A percentile compares a stretch with the other conserved stretches of the same genome.
Conservation (phyloP, 2,113 vertebrate genomes). For the Ia io region DNA sequence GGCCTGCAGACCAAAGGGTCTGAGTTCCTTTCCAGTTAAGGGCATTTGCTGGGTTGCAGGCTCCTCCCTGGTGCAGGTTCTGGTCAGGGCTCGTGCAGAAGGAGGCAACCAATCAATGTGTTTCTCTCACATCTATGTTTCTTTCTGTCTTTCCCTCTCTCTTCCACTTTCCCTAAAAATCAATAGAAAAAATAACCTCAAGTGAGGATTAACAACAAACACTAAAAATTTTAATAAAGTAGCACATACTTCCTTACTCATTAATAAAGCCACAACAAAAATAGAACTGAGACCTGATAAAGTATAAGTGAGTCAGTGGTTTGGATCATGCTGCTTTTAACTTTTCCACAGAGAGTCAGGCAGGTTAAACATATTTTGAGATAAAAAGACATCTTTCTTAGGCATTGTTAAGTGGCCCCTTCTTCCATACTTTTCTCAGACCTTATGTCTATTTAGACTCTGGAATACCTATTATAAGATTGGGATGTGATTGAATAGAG, state of each 20-base stretch:
- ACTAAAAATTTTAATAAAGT: not conserved
- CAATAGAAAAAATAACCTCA: no score
- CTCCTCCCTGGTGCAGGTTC: no score
- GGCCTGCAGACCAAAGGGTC: no score
- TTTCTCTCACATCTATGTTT: no score
- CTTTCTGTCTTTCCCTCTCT: not conserved
- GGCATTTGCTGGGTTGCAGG: no score
- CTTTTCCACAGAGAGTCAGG: not conserved
- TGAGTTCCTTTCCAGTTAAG: no score
- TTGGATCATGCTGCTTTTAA: not conserved
- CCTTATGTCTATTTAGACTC: not conserved
- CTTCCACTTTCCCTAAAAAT: no score
- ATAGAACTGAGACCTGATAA: not conserved
- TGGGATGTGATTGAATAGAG: not conserved
- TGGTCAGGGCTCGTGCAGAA: no score
- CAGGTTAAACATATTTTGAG: not conserved
- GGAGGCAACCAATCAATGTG: no score
- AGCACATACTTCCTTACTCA: not conserved
- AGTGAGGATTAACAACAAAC: not conserved
- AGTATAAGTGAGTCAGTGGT: not conserved
- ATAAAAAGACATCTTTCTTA: not conserved
- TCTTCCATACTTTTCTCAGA: not conserved
- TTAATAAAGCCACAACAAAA: not conserved
- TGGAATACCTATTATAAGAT: not conserved
- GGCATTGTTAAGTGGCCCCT: not conserved